These are phyloP conservation scores for Plecotus auritus DNA, from an alignment of 2,113 vertebrate species.

Conservation along the genomic window DNA sequence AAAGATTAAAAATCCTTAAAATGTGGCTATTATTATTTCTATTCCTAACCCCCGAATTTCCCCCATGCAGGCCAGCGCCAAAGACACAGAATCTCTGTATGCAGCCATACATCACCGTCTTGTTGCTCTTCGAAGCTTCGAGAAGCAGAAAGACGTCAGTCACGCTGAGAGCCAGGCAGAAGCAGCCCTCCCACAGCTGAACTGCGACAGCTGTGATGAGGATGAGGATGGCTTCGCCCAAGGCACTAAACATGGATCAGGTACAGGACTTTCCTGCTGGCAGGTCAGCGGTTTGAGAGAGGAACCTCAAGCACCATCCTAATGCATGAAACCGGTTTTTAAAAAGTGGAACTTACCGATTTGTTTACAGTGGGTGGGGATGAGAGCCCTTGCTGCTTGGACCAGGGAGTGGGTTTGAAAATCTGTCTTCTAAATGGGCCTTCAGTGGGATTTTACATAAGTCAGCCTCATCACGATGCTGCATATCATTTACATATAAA, in stretches of 20 bases:
- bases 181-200: constrained; percentile 59
- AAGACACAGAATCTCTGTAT: constrained; percentile 81
- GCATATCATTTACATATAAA: neutral
- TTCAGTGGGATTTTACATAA: neutral
- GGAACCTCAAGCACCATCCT: neutral
- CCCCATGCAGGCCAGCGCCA: constrained; percentile 79
- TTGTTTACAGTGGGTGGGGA: neutral
- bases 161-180: constrained; percentile 62
- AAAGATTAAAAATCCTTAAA: constrained; percentile 29
- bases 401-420: neutral
- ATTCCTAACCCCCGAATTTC: constrained; percentile 25
- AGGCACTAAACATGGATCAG: constrained; percentile 68
- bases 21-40: neutral
- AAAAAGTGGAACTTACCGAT: neutral
- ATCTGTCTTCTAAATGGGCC: neutral
- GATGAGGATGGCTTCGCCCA: constrained; percentile 68
- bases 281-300: neutral
- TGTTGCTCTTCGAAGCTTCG: constrained; percentile 79
- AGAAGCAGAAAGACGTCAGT: constrained; percentile 60
- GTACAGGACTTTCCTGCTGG: constrained; percentile 68
- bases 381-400: neutral
- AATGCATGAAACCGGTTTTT: neutral
- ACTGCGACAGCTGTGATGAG: constrained; percentile 78
- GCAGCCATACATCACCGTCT: constrained; percentile 88
- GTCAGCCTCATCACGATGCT: neutral